These are phyloP conservation scores for Popillia japonica DNA, from an alignment of 1,140 invertebrate genomes.

Conservation along the genomic window DNA sequence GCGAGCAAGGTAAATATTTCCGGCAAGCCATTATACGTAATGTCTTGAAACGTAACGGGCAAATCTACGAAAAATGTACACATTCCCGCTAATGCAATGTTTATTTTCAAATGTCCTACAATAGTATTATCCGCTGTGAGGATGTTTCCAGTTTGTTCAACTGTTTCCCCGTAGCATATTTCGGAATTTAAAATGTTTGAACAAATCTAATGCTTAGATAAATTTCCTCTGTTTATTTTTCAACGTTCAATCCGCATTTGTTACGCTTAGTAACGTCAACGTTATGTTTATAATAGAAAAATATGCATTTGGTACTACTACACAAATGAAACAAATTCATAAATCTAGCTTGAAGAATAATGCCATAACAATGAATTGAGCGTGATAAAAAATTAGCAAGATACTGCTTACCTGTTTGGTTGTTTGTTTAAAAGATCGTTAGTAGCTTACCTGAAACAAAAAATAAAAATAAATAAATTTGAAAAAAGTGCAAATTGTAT, in stretches of 20 bases:
- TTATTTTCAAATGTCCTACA: conserved; percentile 6
- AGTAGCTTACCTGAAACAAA: conserved; percentile 28
- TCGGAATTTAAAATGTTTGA: background rate
- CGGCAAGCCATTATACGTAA: background rate
- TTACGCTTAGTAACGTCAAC: background rate
- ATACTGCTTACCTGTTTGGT: background rate
- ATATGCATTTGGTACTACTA: background rate
- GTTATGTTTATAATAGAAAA: background rate
- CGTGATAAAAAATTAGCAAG: background rate
- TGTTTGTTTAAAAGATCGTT: background rate
- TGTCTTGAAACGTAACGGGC: background rate
- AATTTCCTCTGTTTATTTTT: conserved; percentile 31
- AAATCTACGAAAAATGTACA: background rate
- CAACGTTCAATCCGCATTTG: conserved; percentile 5
- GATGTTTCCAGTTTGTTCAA: conserved; percentile 24
- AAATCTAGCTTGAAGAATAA: background rate
- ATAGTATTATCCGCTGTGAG: background rate
- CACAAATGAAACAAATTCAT: background rate
- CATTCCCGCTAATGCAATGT: background rate
- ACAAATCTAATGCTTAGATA: conserved; percentile 2
- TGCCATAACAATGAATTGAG: background rate
- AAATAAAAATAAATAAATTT: background rate
- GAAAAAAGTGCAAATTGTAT: too few relatives aligned
- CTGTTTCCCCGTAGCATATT: background rate
- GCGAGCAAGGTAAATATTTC: background rate